Evolutionary conservation across 1,140 invertebrate genomes (phyloP).

Genomic region (Psix sp.): DNA sequence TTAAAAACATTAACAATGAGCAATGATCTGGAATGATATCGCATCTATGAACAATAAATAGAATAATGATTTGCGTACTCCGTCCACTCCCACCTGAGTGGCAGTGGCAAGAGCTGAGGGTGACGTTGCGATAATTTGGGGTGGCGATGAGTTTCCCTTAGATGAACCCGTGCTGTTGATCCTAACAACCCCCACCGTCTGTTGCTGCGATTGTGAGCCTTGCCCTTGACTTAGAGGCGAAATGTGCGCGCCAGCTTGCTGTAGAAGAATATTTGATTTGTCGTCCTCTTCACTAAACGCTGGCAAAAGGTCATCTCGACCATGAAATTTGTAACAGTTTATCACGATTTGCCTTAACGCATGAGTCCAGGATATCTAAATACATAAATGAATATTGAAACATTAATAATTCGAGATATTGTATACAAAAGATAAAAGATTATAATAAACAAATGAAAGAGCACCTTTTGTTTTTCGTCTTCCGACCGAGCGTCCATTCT

Average conservation of each 20-base stretch:
- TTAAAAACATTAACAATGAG: too few relatives aligned
- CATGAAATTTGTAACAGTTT: constrained; percentile 99
- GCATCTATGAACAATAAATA: constrained; percentile 33
- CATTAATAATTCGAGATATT: background rate
- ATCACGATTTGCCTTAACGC: constrained; percentile 98
- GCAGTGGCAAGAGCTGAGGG: constrained; percentile 79
- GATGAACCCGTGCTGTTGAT: constrained; percentile 78
- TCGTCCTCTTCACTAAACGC: constrained; percentile 96
- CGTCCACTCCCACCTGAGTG: constrained; percentile 83
- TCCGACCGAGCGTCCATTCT: constrained; percentile 97
- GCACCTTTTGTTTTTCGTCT: constrained; percentile 97
- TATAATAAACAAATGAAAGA: constrained; percentile 9
- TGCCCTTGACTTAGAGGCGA: constrained; percentile 70
- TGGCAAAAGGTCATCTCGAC: constrained; percentile 95
- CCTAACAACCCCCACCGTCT: constrained; percentile 82
- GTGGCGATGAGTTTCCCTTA: constrained; percentile 77
- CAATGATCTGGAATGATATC: background rate
- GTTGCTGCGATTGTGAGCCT: constrained; percentile 70
- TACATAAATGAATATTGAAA: constrained; percentile 7
- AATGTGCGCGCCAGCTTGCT: constrained; percentile 71
- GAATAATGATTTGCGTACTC: constrained; percentile 60
- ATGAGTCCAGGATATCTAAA: constrained; percentile 98
- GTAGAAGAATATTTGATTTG: constrained; percentile 78
- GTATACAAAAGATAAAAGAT: too few relatives aligned
- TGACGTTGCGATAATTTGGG: constrained; percentile 79